phyloP scores from a whole-genome alignment of 2,888 invertebrate genomes.

The Drosophila heteroneura region DNA sequence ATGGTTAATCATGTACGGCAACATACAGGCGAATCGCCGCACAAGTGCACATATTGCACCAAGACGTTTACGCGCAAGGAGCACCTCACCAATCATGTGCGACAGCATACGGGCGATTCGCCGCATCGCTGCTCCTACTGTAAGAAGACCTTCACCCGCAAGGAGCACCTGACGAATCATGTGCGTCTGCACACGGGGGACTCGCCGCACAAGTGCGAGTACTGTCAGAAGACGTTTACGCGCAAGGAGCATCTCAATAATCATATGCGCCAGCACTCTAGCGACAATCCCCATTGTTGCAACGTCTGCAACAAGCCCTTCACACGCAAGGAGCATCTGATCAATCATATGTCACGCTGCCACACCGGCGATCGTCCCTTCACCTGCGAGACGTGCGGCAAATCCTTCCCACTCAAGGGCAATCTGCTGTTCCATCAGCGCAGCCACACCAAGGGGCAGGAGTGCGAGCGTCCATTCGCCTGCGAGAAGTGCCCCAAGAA shows the following conservation, averaged over 20 bases:
- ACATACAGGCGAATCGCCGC: conserved; percentile 93
- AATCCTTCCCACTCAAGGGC: conserved; percentile 93
- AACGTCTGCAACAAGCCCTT: conserved; percentile 94
- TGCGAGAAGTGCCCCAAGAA: conserved; percentile 94
- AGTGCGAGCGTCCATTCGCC: conserved; percentile 89
- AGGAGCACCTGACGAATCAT: conserved; percentile 94
- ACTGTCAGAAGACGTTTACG: conserved; percentile 94
- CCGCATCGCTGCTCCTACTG: conserved; percentile 86
- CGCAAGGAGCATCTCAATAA: conserved; percentile 94
- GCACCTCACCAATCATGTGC: conserved; percentile 93
- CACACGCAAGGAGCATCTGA: conserved; percentile 94
- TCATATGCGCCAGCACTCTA: conserved; percentile 94
- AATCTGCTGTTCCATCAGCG: conserved; percentile 94
- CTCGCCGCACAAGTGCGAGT: conserved; percentile 93
- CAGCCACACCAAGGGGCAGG: conserved; percentile 92
- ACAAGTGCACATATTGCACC: conserved; percentile 94
- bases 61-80: conserved; percentile 93
- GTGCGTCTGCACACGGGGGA: conserved; percentile 93
- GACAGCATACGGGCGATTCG: conserved; percentile 93
- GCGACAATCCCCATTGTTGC: conserved; percentile 94
- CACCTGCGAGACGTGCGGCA: conserved; percentile 94
- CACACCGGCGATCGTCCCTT: conserved; percentile 93
- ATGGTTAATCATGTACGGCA: conserved; percentile 91
- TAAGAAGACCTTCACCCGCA: conserved; percentile 89
- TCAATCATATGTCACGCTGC: conserved; percentile 90